phyloP scores from a whole-genome alignment of 30 jellyfish, hydroid and myxozoan genomes.

The Chrysaora quinquecirrha region DNA sequence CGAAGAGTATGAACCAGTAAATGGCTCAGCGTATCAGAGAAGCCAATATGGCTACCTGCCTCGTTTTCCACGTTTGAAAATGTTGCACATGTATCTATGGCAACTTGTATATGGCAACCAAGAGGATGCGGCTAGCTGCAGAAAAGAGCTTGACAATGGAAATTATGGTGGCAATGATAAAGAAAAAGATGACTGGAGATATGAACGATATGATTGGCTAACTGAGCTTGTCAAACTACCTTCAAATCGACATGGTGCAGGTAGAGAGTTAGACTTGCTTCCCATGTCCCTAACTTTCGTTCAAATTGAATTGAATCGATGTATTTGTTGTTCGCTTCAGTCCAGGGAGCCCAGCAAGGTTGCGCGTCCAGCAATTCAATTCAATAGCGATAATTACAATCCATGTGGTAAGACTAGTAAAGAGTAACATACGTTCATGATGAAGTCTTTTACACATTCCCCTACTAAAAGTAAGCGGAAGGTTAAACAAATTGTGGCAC shows the following conservation, averaged over 20 bases:
- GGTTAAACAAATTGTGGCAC: too few species aligned
- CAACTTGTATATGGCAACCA: conserved; percentile 81
- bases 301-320: too few species aligned
- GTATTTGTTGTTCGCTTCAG: too few species aligned
- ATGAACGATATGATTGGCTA: conserved; percentile 1
- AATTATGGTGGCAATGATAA: background rate
- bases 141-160: background rate
- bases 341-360: too few species aligned
- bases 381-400: too few species aligned
- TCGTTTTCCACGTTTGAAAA: conserved; percentile 74
- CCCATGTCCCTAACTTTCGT: too few species aligned
- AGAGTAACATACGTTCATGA: too few species aligned
- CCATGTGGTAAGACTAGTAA: too few species aligned
- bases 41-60: conserved; percentile 61
- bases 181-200: conserved; percentile 10
- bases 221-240: background rate
- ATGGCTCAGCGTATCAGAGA: conserved; percentile 38
- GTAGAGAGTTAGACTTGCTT: too few species aligned
- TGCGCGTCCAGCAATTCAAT: too few species aligned
- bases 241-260: background rate
- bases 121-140: conserved; percentile 55
- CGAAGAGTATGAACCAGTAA: conserved; percentile 64
- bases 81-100: conserved; percentile 80
- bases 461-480: too few species aligned
- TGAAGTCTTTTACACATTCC: too few species aligned